phyloP scores from a whole-genome alignment of 2,888 invertebrate species.

The Spodoptera littoralis region DNA sequence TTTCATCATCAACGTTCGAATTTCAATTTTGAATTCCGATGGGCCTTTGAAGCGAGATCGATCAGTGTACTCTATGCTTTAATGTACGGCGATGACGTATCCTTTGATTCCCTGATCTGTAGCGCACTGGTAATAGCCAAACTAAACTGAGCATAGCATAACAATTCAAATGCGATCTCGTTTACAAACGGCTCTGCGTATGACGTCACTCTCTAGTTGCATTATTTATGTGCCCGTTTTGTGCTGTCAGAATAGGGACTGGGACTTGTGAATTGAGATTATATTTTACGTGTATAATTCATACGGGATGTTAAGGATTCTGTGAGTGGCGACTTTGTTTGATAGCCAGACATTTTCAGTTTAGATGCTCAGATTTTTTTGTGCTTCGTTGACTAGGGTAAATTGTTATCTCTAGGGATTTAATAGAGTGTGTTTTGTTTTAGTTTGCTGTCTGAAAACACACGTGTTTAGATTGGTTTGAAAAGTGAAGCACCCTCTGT shows the following conservation, averaged over 20 bases:
- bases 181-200: slow-evolving; percentile 77
- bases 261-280: slow-evolving; percentile 59
- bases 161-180: slow-evolving; percentile 77
- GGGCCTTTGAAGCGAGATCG: slow-evolving; percentile 13
- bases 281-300: slow-evolving; percentile 60
- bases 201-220: slow-evolving; percentile 81
- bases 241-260: slow-evolving; percentile 60
- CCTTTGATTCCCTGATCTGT: slow-evolving; percentile 42
- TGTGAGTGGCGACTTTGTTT: slow-evolving; percentile 32
- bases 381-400: slow-evolving; percentile 33
- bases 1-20: slow-evolving; percentile 9
- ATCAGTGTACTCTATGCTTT: slow-evolving; percentile 2
- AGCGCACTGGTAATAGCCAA: slow-evolving; percentile 48
- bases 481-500: neutral
- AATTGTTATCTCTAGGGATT: slow-evolving; percentile 4
- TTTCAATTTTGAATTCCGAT: slow-evolving; percentile 19
- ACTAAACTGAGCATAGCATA: slow-evolving; percentile 61
- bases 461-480: slow-evolving; percentile 13
- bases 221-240: slow-evolving; percentile 83
- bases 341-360: slow-evolving; percentile 20
- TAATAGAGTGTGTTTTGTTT: neutral
- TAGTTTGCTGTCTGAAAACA: slow-evolving; percentile 6
- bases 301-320: slow-evolving; percentile 48
- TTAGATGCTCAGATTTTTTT: slow-evolving; percentile 10
- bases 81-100: slow-evolving; percentile 42